Evolutionary conservation across 2,797 vertebrate genomes (phyloP).

Genomic region (Sebastes aleutianus): DNA sequence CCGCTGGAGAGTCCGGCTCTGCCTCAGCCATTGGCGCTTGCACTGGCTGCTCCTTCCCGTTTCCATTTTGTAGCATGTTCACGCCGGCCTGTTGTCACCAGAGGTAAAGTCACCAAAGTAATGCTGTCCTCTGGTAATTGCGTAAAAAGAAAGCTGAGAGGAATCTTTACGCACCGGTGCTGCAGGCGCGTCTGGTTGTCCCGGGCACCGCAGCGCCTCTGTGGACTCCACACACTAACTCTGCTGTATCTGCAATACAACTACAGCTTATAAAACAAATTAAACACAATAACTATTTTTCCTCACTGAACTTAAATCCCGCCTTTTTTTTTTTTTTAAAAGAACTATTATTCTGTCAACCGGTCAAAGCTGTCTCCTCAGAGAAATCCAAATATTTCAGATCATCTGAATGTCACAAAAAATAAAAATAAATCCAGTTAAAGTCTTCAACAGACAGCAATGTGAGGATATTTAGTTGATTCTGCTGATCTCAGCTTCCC

Average conservation of each 20-base stretch:
- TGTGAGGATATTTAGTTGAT: not conserved
- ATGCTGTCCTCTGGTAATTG: constrained; percentile 8
- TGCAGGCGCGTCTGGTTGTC: constrained; percentile 16
- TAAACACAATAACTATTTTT: not conserved
- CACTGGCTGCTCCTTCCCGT: constrained; percentile 56
- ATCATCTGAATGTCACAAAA: not conserved
- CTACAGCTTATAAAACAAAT: not conserved
- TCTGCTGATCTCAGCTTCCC: constrained; percentile 32
- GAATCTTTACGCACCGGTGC: not conserved
- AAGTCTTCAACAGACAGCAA: not conserved
- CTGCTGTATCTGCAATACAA: not conserved
- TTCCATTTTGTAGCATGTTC: constrained; percentile 83
- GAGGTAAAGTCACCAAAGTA: constrained; percentile 6
- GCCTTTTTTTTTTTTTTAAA: not conserved
- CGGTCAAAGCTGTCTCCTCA: too few relatives aligned
- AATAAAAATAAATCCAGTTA: not conserved
- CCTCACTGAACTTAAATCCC: not conserved
- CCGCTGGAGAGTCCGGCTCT: constrained; percentile 47
- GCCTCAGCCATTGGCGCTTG: constrained; percentile 55
- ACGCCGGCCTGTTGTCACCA: constrained; percentile 4
- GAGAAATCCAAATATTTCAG: not conserved
- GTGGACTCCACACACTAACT: not conserved
- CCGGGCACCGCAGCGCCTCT: not conserved
- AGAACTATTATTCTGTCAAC: not conserved
- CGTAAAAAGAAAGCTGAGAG: constrained; percentile 16